phyloP scores from a whole-genome alignment of 2,113 vertebrate species.

The Aldabrachelys gigantea region DNA sequence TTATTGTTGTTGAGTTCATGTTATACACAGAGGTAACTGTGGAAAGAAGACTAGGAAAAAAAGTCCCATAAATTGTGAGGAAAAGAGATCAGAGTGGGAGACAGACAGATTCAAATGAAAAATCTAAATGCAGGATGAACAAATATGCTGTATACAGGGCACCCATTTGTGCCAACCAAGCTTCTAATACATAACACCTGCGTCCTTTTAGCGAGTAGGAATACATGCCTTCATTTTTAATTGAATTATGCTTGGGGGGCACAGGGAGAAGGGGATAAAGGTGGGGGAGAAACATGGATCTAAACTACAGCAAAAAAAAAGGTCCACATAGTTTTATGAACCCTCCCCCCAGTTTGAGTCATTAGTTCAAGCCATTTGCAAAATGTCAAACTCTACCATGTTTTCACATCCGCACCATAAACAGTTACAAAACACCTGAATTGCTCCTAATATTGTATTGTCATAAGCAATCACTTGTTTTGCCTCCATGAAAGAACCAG shows the following conservation, averaged over 20 bases:
- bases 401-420: constrained; percentile 48
- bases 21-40: background rate
- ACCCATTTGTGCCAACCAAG: constrained; percentile 45
- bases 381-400: background rate
- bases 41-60: background rate
- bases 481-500: background rate
- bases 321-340: background rate
- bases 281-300: constrained; percentile 23
- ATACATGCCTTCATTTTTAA: constrained; percentile 59
- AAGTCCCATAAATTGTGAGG: background rate
- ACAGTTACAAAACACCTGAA: constrained; percentile 57
- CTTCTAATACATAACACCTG: constrained; percentile 55
- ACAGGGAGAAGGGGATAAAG: constrained; percentile 32
- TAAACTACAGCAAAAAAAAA: constrained; percentile 33
- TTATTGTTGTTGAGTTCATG: background rate
- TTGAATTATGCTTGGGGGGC: constrained; percentile 61
- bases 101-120: constrained; percentile 4
- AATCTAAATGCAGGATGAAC: background rate
- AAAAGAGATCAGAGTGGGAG: background rate
- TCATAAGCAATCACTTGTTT: fast-evolving
- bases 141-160: constrained; percentile 35
- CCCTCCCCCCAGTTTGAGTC: background rate
- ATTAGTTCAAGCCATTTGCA: background rate
- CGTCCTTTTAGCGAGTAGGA: constrained; percentile 48
- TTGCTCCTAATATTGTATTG: constrained; percentile 3